These are phyloP conservation scores for Cerastis rubricosa DNA, from an alignment of 2,888 invertebrate genomes.

Conservation along the genomic window DNA sequence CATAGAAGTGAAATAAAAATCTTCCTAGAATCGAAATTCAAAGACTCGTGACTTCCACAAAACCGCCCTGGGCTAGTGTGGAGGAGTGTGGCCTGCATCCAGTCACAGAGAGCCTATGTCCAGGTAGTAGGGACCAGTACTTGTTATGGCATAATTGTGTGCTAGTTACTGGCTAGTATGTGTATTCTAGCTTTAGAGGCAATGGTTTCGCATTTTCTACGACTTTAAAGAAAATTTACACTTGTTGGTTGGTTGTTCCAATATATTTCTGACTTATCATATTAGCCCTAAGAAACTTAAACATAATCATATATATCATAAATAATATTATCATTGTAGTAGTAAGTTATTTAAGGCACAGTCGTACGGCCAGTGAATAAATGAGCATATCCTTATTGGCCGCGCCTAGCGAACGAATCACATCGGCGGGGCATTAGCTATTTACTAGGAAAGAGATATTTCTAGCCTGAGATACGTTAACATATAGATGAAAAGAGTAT, in stretches of 20 bases:
- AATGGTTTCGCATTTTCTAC: background rate
- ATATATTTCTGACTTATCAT: background rate
- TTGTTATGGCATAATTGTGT: background rate
- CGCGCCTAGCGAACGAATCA: conserved; percentile 29
- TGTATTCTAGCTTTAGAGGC: background rate
- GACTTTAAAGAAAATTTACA: background rate
- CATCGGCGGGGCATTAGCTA: conserved; percentile 23
- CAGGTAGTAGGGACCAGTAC: background rate
- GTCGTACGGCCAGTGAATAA: conserved; percentile 26
- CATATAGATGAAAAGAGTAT: too few species aligned
- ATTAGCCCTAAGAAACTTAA: background rate
- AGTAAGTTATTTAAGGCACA: conserved; percentile 1
- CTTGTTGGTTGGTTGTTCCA: background rate
- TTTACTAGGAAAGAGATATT: conserved; percentile 17
- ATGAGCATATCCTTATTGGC: conserved; percentile 29
- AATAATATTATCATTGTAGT: background rate
- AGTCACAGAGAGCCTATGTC: background rate
- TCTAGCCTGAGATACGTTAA: background rate
- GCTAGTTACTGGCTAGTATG: background rate
- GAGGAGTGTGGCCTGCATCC: background rate
- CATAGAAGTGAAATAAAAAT: too few species aligned
- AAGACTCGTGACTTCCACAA: background rate
- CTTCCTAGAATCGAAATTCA: background rate
- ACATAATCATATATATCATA: too few species aligned
- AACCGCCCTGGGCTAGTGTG: background rate